phyloP scores from a whole-genome alignment of 2,113 vertebrate species.

The human region GRCh38 chr11:74815001-74815500 shows the following conservation, averaged over 20 bases:
- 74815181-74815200: neutral
- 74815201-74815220: neutral
- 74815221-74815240: neutral
- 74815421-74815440: too few relatives aligned
- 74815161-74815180: neutral
- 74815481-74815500: too few relatives aligned
- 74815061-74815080: neutral
- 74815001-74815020: neutral
- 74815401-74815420: too few relatives aligned
- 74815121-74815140: conserved; percentile 30
- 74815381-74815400: too few relatives aligned
- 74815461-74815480: too few relatives aligned
- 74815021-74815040: neutral
- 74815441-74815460: too few relatives aligned
- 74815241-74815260: conserved; percentile 43
- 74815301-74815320: too few relatives aligned
- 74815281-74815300: too few relatives aligned
- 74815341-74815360: too few relatives aligned
- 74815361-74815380: too few relatives aligned
- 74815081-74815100: neutral
- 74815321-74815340: too few relatives aligned
- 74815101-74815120: neutral
- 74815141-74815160: conserved; percentile 32
- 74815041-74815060: neutral
- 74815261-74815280: neutral